A percentile compares a stretch with the other conserved stretches of the same genome.
These are phyloP conservation scores for Empis stercorea DNA, from an alignment of 2,888 invertebrate species.

Conservation along the genomic window DNA sequence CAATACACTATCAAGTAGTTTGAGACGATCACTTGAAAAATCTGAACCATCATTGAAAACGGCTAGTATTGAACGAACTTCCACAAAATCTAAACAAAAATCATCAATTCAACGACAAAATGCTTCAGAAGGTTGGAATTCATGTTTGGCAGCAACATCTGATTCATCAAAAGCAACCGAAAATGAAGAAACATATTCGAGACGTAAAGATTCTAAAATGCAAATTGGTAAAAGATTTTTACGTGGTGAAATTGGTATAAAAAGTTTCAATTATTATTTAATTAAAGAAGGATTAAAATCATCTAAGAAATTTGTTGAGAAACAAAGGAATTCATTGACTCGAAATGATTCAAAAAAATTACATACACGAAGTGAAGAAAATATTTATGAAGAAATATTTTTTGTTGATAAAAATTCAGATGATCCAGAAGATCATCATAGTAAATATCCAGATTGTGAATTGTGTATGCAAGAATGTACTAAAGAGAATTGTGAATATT, in stretches of 20 bases:
- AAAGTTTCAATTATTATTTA: conserved; percentile 36
- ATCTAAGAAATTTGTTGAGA: conserved; percentile 30
- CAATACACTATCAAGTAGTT: conserved; percentile 16
- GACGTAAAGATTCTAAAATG: conserved; percentile 22
- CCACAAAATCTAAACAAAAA: conserved; percentile 15
- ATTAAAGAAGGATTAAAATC: conserved; percentile 35
- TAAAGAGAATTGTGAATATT: conserved; percentile 31
- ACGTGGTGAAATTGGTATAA: conserved; percentile 35
- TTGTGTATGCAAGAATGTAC: conserved; percentile 34
- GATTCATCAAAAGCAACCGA: conserved; percentile 14
- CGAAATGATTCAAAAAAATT: conserved; percentile 17
- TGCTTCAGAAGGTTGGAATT: conserved; percentile 15
- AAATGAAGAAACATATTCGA: conserved; percentile 15
- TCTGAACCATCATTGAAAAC: conserved; percentile 11
- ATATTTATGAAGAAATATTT: conserved; percentile 36
- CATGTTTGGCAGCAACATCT: conserved; percentile 10
- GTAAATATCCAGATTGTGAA: conserved; percentile 29
- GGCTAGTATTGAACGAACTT: conserved; percentile 11
- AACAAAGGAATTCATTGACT: conserved; percentile 20
- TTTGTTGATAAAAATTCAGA: conserved; percentile 28
- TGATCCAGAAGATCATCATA: conserved; percentile 15
- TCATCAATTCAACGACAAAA: conserved; percentile 11
- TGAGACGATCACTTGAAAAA: conserved; percentile 13
- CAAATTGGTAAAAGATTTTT: conserved; percentile 34
- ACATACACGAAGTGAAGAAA: conserved; percentile 33